A percentile compares a stretch with the other conserved stretches of the same genome.
Conservation (phyloP, 2,888 invertebrate species). For the Aphrophora alni region DNA sequence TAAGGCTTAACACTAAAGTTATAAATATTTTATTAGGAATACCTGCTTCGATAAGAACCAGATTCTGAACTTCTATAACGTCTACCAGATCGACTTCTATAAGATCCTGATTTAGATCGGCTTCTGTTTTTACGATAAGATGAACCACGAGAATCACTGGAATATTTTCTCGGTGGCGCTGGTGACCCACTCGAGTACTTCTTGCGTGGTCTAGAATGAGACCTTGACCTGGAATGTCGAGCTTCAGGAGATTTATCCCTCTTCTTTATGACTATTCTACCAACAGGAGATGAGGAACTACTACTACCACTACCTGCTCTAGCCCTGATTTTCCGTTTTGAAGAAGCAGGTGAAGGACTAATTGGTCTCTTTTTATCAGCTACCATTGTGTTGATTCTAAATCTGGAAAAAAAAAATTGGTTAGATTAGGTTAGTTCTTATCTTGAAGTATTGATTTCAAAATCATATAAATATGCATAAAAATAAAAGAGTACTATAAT, state of each 20-base stretch:
- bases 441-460: too few species aligned
- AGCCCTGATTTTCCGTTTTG: conserved; percentile 36
- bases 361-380: conserved; percentile 39
- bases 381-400: conserved; percentile 46
- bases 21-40: neutral
- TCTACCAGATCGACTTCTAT: conserved; percentile 68
- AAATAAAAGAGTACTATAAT: too few species aligned
- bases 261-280: conserved; percentile 58
- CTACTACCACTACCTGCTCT: conserved; percentile 18
- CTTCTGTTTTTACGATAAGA: conserved; percentile 45
- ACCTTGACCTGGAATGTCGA: conserved; percentile 43
- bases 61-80: conserved; percentile 54
- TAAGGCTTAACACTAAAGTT: too few species aligned
- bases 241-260: conserved; percentile 49
- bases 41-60: conserved; percentile 39
- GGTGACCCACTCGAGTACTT: conserved; percentile 41
- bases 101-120: conserved; percentile 69
- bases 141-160: conserved; percentile 46
- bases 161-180: conserved; percentile 43
- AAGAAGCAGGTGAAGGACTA: conserved; percentile 32
- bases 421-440: too few species aligned
- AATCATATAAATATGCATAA: too few species aligned
- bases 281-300: conserved; percentile 50
- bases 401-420: too few species aligned
- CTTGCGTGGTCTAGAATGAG: conserved; percentile 46